Evolutionary conservation across 2,797 vertebrate species (phyloP), one percentile per base, ranked within the genome.

Genomic region (Lophotriccus pileatus): DNA sequence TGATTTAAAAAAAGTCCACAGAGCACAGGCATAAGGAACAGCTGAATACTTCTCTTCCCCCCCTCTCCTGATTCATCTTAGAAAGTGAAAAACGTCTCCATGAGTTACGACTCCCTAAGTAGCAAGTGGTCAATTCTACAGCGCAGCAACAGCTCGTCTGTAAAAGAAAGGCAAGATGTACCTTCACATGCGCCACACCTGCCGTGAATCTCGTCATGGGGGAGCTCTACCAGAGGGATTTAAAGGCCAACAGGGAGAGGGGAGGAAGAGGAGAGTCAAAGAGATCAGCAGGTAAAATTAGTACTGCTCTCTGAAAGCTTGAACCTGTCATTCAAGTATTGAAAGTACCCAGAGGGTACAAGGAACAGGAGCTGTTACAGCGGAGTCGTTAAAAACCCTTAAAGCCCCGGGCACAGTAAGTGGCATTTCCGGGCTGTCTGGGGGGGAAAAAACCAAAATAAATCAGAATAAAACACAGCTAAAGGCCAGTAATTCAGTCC

Each of bases 251-350:
- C 75, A 86, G 86, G 93, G 32, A 89, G 87, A 97, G 66, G 87
- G 74, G 86, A 96, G 63, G 91, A 92, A 96, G 96, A 95, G 53
- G 58, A 95, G 58, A 94, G 75, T 43, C 62, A 94, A 93, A 95
- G 86, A 93, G 84, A 97, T 93, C 84, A 97, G 95, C 93, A 96
- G 90, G 96, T 96, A 95, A 94, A 96, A 96, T 96, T 95, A 97
- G 97, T 96, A 96, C 94, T 94, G 95, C 94, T 95, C 93, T 97
- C 87, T 85, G 93, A 97, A 97, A 97, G 97, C 97, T 97, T 96
- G 72, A 97, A 98, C 98, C 95, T 96, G 93, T 95, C 90, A 96
- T 98, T 98, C 98, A 98, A 98, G 98, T 98, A 98, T 95, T 94
- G 95, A 93, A 97, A 96, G 96, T 92, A 96, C 93, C 96, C 96